Conservation (phyloP, 2,888 invertebrate species). For the Cheilosia grossa region DNA sequence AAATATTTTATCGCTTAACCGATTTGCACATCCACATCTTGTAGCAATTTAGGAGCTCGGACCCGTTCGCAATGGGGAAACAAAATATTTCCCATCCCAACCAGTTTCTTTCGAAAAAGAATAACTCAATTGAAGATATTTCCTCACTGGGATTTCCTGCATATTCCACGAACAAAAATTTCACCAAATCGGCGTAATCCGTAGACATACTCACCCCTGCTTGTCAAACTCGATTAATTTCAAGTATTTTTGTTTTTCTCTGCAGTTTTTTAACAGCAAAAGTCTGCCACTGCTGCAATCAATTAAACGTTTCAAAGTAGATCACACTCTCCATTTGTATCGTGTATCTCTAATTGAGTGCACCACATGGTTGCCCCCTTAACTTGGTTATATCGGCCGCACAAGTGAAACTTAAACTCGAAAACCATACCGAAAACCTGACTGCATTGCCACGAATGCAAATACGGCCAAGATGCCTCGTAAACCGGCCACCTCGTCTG, state of each 20-base stretch:
- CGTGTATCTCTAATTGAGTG: conserved; percentile 38
- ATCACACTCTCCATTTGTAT: conserved; percentile 30
- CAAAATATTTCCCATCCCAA: conserved; percentile 3
- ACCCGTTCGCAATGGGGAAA: not conserved
- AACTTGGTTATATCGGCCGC: conserved; percentile 65
- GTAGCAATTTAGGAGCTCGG: too few relatives aligned
- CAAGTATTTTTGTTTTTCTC: conserved; percentile 7
- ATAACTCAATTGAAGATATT: not conserved
- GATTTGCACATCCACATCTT: too few relatives aligned
- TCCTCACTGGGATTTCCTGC: too few relatives aligned
- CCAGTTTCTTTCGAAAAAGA: conserved; percentile 14
- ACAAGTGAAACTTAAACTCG: conserved; percentile 62
- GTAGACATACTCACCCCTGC: conserved; percentile 7
- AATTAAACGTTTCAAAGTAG: conserved; percentile 29
- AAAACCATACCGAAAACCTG: conserved; percentile 21
- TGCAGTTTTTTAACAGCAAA: not conserved
- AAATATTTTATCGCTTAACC: too few relatives aligned
- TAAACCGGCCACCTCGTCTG: conserved; percentile 10
- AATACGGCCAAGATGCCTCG: conserved; percentile 55
- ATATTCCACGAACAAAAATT: too few relatives aligned
- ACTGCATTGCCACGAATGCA: conserved; percentile 29
- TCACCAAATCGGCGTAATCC: not conserved
- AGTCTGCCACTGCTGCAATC: conserved; percentile 12
- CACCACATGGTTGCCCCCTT: conserved; percentile 46
- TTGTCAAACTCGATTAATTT: conserved; percentile 49